Evolutionary conservation across 2,797 vertebrate species (phyloP).

Genomic region (Phalloptychus januarius): DNA sequence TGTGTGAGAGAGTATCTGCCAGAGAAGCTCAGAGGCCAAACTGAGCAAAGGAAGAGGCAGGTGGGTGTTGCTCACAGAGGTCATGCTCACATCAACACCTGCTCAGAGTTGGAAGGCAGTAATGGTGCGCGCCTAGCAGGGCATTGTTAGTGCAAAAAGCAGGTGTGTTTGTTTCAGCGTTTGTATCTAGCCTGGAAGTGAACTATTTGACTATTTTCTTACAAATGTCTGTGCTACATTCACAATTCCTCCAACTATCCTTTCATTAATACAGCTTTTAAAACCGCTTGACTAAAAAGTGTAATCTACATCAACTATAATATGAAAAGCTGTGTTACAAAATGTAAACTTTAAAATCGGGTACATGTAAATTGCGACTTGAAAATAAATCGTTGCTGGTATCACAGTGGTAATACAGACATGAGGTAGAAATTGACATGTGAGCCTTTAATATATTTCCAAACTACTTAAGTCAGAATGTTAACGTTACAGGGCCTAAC

Average conservation of each 20-base stretch:
- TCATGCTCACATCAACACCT: conserved; percentile 59
- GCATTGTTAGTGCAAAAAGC: neutral
- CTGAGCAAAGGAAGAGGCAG: conserved; percentile 47
- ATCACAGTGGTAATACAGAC: neutral
- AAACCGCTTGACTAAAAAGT: neutral
- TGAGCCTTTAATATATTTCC: neutral
- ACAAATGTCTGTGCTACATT: neutral
- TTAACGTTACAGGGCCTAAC: too few relatives aligned
- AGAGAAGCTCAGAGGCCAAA: conserved; percentile 35
- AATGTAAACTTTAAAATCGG: neutral
- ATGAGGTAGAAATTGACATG: neutral
- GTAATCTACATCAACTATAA: neutral
- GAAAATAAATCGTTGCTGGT: too few relatives aligned
- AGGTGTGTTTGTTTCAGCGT: neutral
- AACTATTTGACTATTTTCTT: neutral
- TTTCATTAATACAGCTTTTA: neutral
- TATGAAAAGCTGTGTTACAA: neutral
- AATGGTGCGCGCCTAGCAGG: conserved; percentile 21
- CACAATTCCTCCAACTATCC: neutral
- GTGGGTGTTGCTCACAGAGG: conserved; percentile 59
- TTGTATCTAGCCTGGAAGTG: neutral
- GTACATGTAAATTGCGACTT: too few relatives aligned
- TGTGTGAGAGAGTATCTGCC: conserved; percentile 46
- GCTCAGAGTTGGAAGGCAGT: conserved; percentile 50
- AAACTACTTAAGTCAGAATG: neutral